Conservation (phyloP, 1,140 invertebrate species). For the Ridgeia piscesae region DNA sequence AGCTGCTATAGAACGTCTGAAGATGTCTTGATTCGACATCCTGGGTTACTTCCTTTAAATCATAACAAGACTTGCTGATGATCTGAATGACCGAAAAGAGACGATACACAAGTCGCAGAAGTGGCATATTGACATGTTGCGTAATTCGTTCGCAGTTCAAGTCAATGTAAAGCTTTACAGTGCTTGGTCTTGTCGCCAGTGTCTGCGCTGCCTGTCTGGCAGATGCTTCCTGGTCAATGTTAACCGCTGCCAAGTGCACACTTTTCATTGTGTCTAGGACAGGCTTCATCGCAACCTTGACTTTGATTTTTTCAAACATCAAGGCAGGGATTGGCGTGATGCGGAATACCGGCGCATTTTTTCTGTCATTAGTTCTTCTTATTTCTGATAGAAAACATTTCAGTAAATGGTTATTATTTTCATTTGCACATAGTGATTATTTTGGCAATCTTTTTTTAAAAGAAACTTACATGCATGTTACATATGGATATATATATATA, state of each 20-base stretch:
- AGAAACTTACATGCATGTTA: too few species aligned
- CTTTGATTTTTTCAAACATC: not conserved
- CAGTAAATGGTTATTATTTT: too few species aligned
- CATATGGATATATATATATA: too few species aligned
- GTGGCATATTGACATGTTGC: slow-evolving; percentile 85
- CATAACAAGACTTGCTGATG: slow-evolving; percentile 89
- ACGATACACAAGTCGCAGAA: slow-evolving; percentile 89
- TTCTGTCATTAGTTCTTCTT: not conserved
- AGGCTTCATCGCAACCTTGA: not conserved
- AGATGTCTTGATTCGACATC: not conserved
- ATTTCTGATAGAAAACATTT: not conserved
- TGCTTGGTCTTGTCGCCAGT: slow-evolving; percentile 54
- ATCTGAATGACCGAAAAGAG: slow-evolving; percentile 97
- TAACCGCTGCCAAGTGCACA: not conserved
- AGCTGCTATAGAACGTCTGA: not conserved
- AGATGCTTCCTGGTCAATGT: not conserved
- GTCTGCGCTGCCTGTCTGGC: slow-evolving; percentile 40
- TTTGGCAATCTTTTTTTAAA: too few species aligned
- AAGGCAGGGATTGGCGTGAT: not conserved
- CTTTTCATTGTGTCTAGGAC: not conserved
- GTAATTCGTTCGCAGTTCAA: slow-evolving; percentile 50
- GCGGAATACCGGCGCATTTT: not conserved
- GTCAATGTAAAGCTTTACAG: slow-evolving; percentile 41
- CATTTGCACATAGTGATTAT: too few species aligned
- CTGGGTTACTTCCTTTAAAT: slow-evolving; percentile 63